Percentiles rank a stretch among this genome's conserved stretches.
Evolutionary conservation across 1,140 invertebrate species (phyloP).

Genomic region (Microplitis demolitor): DNA sequence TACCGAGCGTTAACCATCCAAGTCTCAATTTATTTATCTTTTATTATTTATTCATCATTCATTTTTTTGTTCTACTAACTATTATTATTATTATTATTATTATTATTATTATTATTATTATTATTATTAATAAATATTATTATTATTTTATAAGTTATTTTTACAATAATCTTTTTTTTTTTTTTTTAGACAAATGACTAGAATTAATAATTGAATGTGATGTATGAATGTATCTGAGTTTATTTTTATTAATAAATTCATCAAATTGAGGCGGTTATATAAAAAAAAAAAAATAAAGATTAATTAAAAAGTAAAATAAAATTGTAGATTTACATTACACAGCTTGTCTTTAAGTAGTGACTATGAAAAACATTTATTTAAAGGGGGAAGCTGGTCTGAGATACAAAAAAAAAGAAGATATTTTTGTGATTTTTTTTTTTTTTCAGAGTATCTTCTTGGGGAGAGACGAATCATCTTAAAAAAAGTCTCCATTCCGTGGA

Average conservation of each 20-base stretch:
- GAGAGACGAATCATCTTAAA: too few relatives aligned
- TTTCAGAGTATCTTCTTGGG: too few relatives aligned
- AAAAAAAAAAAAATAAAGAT: neutral
- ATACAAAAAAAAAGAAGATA: too few relatives aligned
- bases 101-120: neutral
- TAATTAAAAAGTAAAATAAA: neutral
- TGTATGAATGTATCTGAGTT: neutral
- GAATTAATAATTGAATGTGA: neutral
- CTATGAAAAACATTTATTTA: neutral
- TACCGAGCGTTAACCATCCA: too few relatives aligned
- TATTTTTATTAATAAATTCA: neutral
- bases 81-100: neutral
- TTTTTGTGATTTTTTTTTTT: too few relatives aligned
- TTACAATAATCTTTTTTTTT: neutral
- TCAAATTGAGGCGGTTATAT: neutral
- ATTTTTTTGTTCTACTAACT: neutral
- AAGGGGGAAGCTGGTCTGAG: neutral
- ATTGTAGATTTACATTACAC: neutral
- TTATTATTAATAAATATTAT: neutral
- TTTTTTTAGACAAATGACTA: neutral
- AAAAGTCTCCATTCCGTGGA: too few relatives aligned
- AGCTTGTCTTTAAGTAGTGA: neutral
- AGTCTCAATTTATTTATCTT: conserved; percentile 10
- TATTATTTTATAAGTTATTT: too few relatives aligned
- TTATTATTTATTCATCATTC: neutral